Percentiles rank a stretch among this genome's conserved stretches.
Evolutionary conservation across 2,888 invertebrate species (phyloP).

Genomic region (Cataglyphis altisquamis): DNA sequence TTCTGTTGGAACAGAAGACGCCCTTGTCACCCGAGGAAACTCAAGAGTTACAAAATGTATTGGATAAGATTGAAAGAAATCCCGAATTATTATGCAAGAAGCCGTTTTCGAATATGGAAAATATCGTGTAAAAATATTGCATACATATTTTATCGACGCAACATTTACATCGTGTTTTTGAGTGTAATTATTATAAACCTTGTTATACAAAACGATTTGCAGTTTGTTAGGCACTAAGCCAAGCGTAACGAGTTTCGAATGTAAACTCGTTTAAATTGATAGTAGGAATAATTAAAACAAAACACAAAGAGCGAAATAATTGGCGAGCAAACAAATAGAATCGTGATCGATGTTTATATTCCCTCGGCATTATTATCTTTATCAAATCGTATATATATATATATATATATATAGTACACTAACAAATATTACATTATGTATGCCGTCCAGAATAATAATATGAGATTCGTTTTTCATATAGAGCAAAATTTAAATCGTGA

Average conservation of each 20-base stretch:
- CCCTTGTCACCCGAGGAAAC: conserved; percentile 71
- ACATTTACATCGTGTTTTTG: conserved; percentile 18
- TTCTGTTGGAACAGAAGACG: conserved; percentile 70
- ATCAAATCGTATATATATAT: conserved; percentile 2
- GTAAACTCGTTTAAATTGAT: conserved; percentile 38
- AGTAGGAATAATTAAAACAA: conserved; percentile 31
- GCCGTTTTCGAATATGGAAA: background rate
- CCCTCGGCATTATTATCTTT: conserved; percentile 21
- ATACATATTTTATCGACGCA: background rate
- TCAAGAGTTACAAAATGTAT: conserved; percentile 69
- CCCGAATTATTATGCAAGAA: conserved; percentile 40
- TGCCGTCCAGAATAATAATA: background rate
- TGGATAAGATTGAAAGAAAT: conserved; percentile 69
- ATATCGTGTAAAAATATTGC: background rate
- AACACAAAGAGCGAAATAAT: conserved; percentile 22
- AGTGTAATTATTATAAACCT: conserved; percentile 30
- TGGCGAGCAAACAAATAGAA: conserved; percentile 33
- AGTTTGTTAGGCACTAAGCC: conserved; percentile 16
- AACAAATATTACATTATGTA: conserved; percentile 26
- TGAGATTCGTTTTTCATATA: background rate
- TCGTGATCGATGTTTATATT: conserved; percentile 32
- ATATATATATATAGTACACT: background rate
- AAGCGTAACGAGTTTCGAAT: conserved; percentile 11
- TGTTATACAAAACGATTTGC: conserved; percentile 32
- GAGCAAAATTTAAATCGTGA: background rate